These are phyloP conservation scores for Luperina nickerlii DNA, from an alignment of 2,888 invertebrate genomes.

Conservation along the genomic window DNA sequence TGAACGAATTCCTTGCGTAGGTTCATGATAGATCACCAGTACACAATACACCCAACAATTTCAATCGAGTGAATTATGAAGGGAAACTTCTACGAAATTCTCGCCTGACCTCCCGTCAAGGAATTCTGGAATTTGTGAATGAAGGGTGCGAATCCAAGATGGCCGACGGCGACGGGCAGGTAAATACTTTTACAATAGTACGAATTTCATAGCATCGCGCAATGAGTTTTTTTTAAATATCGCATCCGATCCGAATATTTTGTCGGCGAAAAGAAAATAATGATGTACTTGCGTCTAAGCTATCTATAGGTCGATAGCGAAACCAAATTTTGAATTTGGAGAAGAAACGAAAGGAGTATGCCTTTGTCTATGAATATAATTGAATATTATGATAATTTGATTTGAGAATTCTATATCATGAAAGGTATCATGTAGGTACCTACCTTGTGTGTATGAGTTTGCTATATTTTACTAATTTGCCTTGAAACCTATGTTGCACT, in stretches of 20 bases:
- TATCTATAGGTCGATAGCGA: neutral
- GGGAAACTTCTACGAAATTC: slow-evolving; percentile 78
- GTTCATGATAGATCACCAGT: slow-evolving; percentile 54
- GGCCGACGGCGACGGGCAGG: slow-evolving; percentile 67
- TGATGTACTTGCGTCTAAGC: neutral
- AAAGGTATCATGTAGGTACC: neutral
- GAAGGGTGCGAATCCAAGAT: slow-evolving; percentile 72
- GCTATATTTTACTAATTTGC: neutral
- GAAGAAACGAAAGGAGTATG: neutral
- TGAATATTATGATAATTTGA: neutral
- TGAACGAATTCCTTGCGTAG: slow-evolving; percentile 41
- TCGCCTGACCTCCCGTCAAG: slow-evolving; percentile 70
- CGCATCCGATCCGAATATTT: slow-evolving; percentile 41
- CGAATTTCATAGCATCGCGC: slow-evolving; percentile 48
- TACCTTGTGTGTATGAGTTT: neutral
- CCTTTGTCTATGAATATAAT: neutral
- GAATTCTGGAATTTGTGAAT: slow-evolving; percentile 79
- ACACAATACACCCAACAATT: slow-evolving; percentile 56
- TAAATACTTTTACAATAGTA: slow-evolving; percentile 68
- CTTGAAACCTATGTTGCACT: neutral
- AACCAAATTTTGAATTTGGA: neutral
- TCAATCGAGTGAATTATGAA: slow-evolving; percentile 52
- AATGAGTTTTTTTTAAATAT: slow-evolving; percentile 45
- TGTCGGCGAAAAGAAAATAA: slow-evolving; percentile 24
- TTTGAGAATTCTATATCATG: neutral